Evolutionary conservation across 35 echinoderm and acorn worm species (phyloP), one percentile per base, ranked within the genome.

Genomic region (Eucidaris tribuloides): DNA sequence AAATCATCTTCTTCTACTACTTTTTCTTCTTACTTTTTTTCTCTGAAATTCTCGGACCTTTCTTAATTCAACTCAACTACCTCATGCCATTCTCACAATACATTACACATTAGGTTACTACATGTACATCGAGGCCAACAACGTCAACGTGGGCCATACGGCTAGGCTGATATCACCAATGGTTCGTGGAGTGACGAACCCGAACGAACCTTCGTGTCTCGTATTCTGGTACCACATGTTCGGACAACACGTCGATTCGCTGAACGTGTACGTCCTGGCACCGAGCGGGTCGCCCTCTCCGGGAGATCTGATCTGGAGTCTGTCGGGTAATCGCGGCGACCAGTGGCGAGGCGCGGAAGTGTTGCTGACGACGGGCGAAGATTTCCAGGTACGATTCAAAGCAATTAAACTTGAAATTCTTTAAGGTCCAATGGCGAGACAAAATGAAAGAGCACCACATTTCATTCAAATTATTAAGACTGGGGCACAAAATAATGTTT

Each of bases 211-310:
- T 24, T 58, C 46, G n/a, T 88, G 85, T 39, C 35, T 88, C 28
- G 78, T 77, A 2, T 88, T 88, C 71, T 88, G 58, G 58, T 88
- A 88, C 40, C 31, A 81, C 55, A 88, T 79, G 85, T 68, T 43
- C 43, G 85, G 85, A 0, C 27, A n/a, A 4, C 11, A 14, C 3
- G 68, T 81, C 7, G 77, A 39, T 25, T 58, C 66, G 23, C 39
- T 88, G 7, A 88, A 81, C 34, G 77, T 88, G 15, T 79, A 80
- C 39, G 32, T 80, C 15, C 42, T 36, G 7, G 81, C 80, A 42
- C 44, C 43, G 7, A 80, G 76, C 23, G n/a, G n/a, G n/a, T 44
- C 57, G 5, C 17, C 45, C 3, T 48, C 42, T 3, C 77, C 45
- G 38, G 76, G 57, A 5, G 5, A 48, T 35, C 58, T 57, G 30